A percentile compares a stretch with the other conserved stretches of the same genome.
Evolutionary conservation across 2,797 vertebrate species (phyloP).

Genomic region (Toxotes lorentzi): DNA sequence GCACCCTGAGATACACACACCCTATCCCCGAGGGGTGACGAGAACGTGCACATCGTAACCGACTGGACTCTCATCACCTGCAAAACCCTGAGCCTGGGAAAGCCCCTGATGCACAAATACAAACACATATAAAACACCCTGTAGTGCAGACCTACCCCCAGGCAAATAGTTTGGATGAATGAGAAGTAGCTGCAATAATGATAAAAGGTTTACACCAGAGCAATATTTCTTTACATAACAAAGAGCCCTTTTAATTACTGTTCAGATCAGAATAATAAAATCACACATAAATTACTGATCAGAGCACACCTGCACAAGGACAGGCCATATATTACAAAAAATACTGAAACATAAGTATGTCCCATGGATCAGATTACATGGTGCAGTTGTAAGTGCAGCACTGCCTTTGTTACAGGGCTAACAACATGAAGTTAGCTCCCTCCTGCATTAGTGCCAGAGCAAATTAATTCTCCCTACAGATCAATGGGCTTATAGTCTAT

Average conservation of each 20-base stretch:
- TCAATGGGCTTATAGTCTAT: slow-evolving; percentile 73
- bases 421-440: slow-evolving; percentile 68
- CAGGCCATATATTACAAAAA: slow-evolving; percentile 26
- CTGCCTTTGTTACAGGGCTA: slow-evolving; percentile 63
- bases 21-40: slow-evolving; percentile 37
- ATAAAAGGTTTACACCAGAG: slow-evolving; percentile 53
- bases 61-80: slow-evolving; percentile 61
- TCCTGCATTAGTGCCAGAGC: slow-evolving; percentile 69
- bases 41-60: slow-evolving; percentile 41
- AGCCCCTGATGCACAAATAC: slow-evolving; percentile 45
- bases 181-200: slow-evolving; percentile 52
- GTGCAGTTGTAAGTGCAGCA: slow-evolving; percentile 44
- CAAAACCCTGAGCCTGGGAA: slow-evolving; percentile 65
- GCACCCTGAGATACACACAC: slow-evolving; percentile 66
- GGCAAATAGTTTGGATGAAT: slow-evolving; percentile 42
- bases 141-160: slow-evolving; percentile 11
- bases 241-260: slow-evolving; percentile 41
- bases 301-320: slow-evolving; percentile 19
- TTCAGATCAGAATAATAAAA: slow-evolving; percentile 33
- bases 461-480: slow-evolving; percentile 76
- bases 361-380: slow-evolving; percentile 36
- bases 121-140: slow-evolving; percentile 46
- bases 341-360: slow-evolving; percentile 5
- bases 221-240: slow-evolving; percentile 45
- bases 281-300: slow-evolving; percentile 24